These are phyloP conservation scores for Neodiprion fabricii DNA, from an alignment of 1,140 invertebrate genomes.

Conservation along the genomic window DNA sequence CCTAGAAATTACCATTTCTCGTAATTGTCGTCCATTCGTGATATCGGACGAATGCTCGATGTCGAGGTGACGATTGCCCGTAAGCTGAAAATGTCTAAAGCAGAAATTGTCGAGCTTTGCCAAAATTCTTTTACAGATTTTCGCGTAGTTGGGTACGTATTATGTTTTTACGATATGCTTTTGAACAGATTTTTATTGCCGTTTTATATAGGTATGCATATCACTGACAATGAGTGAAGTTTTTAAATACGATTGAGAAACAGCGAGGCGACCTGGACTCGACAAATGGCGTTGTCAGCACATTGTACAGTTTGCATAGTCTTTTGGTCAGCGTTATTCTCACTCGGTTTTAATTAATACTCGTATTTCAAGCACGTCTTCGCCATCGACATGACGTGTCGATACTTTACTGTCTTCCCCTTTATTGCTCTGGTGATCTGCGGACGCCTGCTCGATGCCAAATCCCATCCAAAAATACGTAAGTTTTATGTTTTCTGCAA, in stretches of 20 bases:
- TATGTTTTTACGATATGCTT: too few relatives aligned
- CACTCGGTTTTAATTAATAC: neutral
- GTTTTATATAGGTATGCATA: too few relatives aligned
- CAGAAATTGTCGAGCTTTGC: too few relatives aligned
- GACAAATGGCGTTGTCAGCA: neutral
- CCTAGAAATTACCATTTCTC: too few relatives aligned
- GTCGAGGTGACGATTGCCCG: too few relatives aligned
- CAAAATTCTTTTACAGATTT: too few relatives aligned
- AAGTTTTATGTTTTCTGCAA: constrained; percentile 19
- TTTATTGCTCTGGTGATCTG: neutral
- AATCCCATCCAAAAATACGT: constrained; percentile 28
- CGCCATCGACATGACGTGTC: neutral
- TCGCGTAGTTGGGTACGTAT: too few relatives aligned
- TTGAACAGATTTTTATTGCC: too few relatives aligned
- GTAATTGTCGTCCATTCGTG: too few relatives aligned
- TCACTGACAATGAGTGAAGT: too few relatives aligned
- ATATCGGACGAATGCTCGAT: too few relatives aligned
- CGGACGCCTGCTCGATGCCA: neutral
- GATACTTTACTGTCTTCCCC: constrained; percentile 1
- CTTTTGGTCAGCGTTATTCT: neutral
- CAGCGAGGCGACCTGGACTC: neutral
- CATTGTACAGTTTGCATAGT: neutral
- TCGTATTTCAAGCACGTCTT: constrained; percentile 2
- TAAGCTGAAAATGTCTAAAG: too few relatives aligned
- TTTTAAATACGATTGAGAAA: neutral